Base-by-base conservation (phyloP, 2,888 invertebrate species). In the Melanostoma scalare region DNA sequence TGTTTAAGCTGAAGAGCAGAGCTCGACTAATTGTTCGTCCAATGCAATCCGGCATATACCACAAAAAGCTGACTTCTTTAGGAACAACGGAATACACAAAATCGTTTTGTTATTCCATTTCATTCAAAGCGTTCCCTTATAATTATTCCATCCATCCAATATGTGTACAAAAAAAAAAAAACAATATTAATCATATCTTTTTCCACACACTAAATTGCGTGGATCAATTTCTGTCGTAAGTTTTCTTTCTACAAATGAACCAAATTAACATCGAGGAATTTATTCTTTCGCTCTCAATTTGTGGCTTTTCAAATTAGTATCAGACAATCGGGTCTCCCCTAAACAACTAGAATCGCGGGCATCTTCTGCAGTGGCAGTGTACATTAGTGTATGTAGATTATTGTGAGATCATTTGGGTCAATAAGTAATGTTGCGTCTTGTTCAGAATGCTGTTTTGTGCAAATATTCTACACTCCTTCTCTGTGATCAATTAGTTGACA, bases 361-460 rank as follows among this genome's bases (percentile, higher is more conserved):
- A 30, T 53, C 6, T 53, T 42, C 9, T 33, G 31, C 52, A 50
- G 31, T 30, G 38, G 50, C 31, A 50, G n/a, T n/a, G 53, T 10
- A 35, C 50, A 50, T 35, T 20, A 33, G 36, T 48, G 20, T 48
- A 53, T 53, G 58, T 38, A 40, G 67, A 44, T 20, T 20, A 6
- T 10, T 74, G 69, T 50, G 61, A 63, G 48, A 61, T 61, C 46
- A 56, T 71, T 69, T 50, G 60, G 56, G 50, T 61, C 63, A 71
- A 38, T 56, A 53, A 65, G 58, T 48, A 58, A 80, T 80, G 80
- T 71, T 71, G 71, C 80, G 75, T 71, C 53, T 75, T 35, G 56
- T 80, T 44, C 63, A 52, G 56, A 75, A 58, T 58, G 56, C 63
- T 58, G 48, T 80, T 65, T 71, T 74, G 44, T 74, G 74, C 69